Evolutionary conservation across 2,113 vertebrate genomes (phyloP).

Genomic region (Carassius auratus): DNA sequence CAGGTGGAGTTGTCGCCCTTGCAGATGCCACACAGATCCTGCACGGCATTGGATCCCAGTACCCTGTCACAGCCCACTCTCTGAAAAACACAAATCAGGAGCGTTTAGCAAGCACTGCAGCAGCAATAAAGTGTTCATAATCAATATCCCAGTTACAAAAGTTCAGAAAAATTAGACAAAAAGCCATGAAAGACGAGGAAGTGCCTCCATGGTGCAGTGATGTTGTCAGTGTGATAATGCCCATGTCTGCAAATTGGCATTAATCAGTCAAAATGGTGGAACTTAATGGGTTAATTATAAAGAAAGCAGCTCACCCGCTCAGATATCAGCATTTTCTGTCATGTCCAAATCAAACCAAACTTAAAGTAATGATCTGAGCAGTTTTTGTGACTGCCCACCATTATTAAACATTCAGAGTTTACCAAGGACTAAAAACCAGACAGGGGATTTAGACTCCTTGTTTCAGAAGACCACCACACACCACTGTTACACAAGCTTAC

Average conservation of each 20-base stretch:
- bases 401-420: neutral
- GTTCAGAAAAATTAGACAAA: neutral
- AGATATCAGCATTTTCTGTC: neutral
- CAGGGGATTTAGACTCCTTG: neutral
- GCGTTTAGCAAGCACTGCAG: neutral
- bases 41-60: constrained; percentile 80
- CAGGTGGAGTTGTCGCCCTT: constrained; percentile 86
- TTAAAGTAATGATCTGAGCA: neutral
- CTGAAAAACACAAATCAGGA: constrained; percentile 66
- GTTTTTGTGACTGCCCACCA: neutral
- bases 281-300: neutral
- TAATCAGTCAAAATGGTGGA: neutral
- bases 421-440: neutral
- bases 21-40: constrained; percentile 85
- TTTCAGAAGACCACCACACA: neutral
- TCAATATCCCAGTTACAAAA: neutral
- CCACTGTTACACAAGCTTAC: neutral
- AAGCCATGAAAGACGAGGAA: neutral
- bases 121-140: neutral
- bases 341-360: neutral
- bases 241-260: neutral
- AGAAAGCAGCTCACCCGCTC: neutral
- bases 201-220: neutral
- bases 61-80: constrained; percentile 85
- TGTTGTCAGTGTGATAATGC: neutral